phyloP scores from a whole-genome alignment of 2,797 vertebrate genomes.

The Pitangus sulphuratus region DNA sequence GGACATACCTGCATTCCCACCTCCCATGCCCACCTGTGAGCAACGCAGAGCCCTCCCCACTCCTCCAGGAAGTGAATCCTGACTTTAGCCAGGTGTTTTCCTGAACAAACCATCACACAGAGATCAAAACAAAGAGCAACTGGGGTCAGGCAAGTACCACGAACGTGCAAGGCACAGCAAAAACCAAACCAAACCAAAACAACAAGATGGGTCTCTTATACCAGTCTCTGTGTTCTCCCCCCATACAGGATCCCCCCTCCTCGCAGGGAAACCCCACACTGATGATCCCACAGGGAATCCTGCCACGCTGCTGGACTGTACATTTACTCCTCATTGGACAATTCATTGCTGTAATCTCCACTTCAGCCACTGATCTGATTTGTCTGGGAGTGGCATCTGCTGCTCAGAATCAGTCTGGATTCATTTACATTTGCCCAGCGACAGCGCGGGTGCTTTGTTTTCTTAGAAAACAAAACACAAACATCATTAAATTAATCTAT shows the following conservation, averaged over 20 bases:
- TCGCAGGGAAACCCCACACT: neutral
- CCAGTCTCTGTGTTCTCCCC: neutral
- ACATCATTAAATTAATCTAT: neutral
- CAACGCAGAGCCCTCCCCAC: neutral
- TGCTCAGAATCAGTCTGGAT: neutral
- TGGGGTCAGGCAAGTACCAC: fast-evolving
- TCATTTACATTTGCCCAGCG: neutral
- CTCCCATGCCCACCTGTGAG: neutral
- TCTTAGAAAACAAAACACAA: neutral
- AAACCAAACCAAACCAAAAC: neutral
- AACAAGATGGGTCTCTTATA: fast-evolving
- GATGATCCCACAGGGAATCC: neutral
- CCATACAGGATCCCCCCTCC: neutral
- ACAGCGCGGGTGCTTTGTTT: neutral
- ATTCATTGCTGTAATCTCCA: neutral
- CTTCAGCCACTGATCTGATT: conserved; percentile 22
- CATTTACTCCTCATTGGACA: neutral
- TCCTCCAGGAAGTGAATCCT: neutral
- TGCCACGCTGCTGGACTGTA: neutral
- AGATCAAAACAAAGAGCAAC: neutral
- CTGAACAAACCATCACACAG: neutral
- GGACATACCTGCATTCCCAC: fast-evolving
- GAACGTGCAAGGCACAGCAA: neutral
- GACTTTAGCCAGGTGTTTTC: neutral
- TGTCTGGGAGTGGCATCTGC: conserved; percentile 18